Evolutionary conservation across 2,797 vertebrate genomes (phyloP).

Genomic region (Alcedo atthis): DNA sequence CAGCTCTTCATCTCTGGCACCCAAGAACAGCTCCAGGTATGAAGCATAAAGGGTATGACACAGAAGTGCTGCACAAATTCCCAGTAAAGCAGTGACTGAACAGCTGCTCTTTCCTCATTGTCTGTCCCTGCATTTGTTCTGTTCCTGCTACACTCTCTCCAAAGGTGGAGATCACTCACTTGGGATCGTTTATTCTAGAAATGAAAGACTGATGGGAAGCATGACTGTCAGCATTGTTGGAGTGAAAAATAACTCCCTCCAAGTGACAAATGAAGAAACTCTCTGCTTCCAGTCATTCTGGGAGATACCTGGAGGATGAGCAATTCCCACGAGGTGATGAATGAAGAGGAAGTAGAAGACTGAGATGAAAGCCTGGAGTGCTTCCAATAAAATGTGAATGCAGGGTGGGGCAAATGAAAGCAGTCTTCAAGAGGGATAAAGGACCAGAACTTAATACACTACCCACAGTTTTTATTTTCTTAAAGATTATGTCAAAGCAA

Average conservation of each 20-base stretch:
- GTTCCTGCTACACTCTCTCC: background rate
- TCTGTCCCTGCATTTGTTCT: background rate
- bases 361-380: constrained; percentile 25
- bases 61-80: background rate
- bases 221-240: background rate
- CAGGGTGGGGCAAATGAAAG: constrained; percentile 23
- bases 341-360: constrained; percentile 59
- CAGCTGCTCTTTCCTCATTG: background rate
- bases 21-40: background rate
- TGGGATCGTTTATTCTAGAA: constrained; percentile 10
- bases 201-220: constrained; percentile 4
- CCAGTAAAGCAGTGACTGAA: background rate
- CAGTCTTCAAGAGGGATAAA: constrained; percentile 2
- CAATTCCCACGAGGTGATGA: constrained; percentile 54
- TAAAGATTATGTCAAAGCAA: background rate
- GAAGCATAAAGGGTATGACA: background rate
- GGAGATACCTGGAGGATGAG: constrained; percentile 56
- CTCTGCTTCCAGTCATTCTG: constrained; percentile 11
- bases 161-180: background rate
- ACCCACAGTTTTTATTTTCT: background rate
- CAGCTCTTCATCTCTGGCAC: background rate
- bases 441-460: background rate
- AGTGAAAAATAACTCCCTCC: constrained; percentile 37
- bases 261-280: constrained; percentile 45
- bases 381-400: constrained; percentile 33